A percentile compares a stretch with the other conserved stretches of the same genome.
These are phyloP conservation scores for Aphaenogaster rudis DNA, from an alignment of 1,140 invertebrate genomes.

Conservation along the genomic window DNA sequence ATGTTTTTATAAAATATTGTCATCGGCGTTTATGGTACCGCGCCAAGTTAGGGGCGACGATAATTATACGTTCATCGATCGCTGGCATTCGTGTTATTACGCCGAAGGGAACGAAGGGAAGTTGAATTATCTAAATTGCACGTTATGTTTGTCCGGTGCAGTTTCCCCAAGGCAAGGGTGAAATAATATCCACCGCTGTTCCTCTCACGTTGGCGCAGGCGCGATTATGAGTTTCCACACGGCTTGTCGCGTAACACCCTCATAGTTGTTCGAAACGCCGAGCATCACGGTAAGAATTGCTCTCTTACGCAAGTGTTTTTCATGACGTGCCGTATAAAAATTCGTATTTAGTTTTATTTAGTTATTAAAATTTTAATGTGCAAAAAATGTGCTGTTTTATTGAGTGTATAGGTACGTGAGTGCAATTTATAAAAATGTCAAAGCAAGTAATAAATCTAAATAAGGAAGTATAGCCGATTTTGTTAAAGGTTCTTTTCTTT, in stretches of 20 bases:
- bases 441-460: background rate
- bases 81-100: background rate
- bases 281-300: background rate
- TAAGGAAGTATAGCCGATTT: background rate
- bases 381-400: conserved; percentile 5
- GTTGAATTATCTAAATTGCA: conserved; percentile 42
- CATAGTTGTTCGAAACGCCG: background rate
- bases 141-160: background rate
- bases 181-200: background rate
- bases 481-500: background rate
- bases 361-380: background rate
- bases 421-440: background rate
- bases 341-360: background rate
- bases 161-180: background rate
- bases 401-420: background rate
- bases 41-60: background rate
- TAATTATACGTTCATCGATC: background rate
- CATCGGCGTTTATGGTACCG: background rate
- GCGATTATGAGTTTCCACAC: background rate
- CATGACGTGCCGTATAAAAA: background rate
- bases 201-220: background rate
- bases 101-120: background rate
- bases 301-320: conserved; percentile 16
- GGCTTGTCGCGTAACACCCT: background rate
- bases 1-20: background rate